Evolutionary conservation across 2,888 invertebrate species (phyloP), one percentile per base, ranked within the genome.

Genomic region (Rotaria sp.): DNA sequence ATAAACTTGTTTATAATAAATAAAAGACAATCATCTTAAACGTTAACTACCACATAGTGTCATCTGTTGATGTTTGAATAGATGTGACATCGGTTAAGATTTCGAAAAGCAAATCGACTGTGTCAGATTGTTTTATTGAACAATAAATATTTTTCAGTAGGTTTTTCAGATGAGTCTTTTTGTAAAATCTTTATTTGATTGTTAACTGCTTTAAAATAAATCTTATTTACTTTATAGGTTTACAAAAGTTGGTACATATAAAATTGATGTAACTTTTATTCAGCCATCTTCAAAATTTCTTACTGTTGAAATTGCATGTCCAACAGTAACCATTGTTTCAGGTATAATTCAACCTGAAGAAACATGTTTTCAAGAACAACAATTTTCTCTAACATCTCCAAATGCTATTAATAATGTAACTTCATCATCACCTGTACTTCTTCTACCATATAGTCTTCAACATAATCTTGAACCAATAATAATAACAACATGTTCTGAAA

Each of bases 271-370:
- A 0, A 80, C 45, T 5, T 80, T 80, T 21, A 35, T 35, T 45
- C 41, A 80, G n/a, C 80, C 80, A 80, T 80, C 80, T 2, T 45
- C 45, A 26, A 80, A 80, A 80, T n/a, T 80, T n/a, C 26, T 80
- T 13, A 45, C 41, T n/a, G 45, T 15, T n/a, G 45, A 45, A 45
- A 41, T 80, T 15, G 24, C 26, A 80, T 80, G 80, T 45, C 45
- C 80, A 45, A 41, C 41, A 80, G 80, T 80, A 26, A 45, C 45
- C 11, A 80, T 80, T 8, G 80, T 80, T 7, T 15, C 24, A 38
- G 7, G 35, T 35, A 41, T 80, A 5, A 15, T 7, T 45, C 15
- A 41, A n/a, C 26, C 45, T 11, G 80, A 80, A 45, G 11, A 26
- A 35, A n/a, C 45, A 45, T 80, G 80, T n/a, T 45, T 80, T n/a